A percentile compares a stretch with the other conserved stretches of the same genome.
These are phyloP conservation scores for Pammene aurita DNA, from an alignment of 2,888 invertebrate genomes.

Conservation along the genomic window DNA sequence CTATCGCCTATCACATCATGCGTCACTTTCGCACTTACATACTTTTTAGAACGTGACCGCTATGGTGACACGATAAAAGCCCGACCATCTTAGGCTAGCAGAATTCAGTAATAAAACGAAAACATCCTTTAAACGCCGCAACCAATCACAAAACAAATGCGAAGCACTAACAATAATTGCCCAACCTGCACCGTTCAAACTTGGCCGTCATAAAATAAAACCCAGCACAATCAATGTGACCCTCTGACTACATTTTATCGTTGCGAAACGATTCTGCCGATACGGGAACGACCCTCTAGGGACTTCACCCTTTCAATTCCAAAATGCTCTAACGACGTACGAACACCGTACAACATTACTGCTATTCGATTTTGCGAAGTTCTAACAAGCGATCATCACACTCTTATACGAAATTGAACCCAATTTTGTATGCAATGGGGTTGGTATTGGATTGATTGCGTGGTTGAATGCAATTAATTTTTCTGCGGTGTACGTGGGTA, in stretches of 20 bases:
- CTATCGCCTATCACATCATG: too few species aligned
- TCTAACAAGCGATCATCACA: constrained; percentile 24
- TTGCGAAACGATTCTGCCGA: constrained; percentile 46
- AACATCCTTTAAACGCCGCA: background rate
- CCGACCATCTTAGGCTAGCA: too few species aligned
- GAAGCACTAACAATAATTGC: constrained; percentile 32
- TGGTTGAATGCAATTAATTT: constrained; percentile 30
- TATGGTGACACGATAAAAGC: too few species aligned
- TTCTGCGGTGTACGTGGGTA: constrained; percentile 27
- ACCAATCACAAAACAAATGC: constrained; percentile 20
- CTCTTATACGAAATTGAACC: constrained; percentile 23
- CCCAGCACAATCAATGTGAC: constrained; percentile 55
- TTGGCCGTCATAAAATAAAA: constrained; percentile 57
- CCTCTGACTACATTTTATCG: constrained; percentile 46
- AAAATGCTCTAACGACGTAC: background rate
- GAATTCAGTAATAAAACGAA: background rate
- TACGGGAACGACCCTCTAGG: constrained; percentile 57
- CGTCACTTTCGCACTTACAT: too few species aligned
- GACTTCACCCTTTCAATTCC: constrained; percentile 44
- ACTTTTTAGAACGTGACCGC: too few species aligned
- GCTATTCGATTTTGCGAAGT: background rate
- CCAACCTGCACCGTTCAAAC: constrained; percentile 46
- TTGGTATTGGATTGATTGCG: constrained; percentile 18
- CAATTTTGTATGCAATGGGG: constrained; percentile 21
- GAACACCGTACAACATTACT: background rate